Evolutionary conservation across 2,113 vertebrate species (phyloP).

Genomic region (Galemys pyrenaicus): DNA sequence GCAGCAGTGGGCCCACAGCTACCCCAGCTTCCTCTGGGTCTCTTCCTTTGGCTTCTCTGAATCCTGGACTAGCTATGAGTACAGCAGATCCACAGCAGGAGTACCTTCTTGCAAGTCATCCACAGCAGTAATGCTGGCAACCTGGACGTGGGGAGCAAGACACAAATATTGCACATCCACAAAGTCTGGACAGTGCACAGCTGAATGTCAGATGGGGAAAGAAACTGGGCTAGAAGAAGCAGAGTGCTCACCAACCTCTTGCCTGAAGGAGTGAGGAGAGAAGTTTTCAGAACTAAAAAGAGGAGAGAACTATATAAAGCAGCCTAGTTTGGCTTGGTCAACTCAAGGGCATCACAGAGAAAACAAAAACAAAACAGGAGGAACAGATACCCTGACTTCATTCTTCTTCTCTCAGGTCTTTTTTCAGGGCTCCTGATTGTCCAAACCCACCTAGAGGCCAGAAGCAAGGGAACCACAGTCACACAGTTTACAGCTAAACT

Average conservation of each 20-base stretch:
- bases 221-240: neutral
- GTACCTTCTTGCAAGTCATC: neutral
- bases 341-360: neutral
- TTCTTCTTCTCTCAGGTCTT: neutral
- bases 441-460: neutral
- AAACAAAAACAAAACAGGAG: neutral
- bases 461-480: neutral
- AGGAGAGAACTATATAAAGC: no score
- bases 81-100: neutral
- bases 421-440: neutral
- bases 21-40: no score
- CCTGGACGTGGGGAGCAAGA: neutral
- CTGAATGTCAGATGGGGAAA: neutral
- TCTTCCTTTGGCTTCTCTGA: neutral
- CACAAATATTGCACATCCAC: no score
- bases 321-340: neutral
- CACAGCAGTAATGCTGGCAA: no score
- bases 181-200: neutral
- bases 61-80: neutral
- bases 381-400: neutral
- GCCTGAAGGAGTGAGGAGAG: neutral
- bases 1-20: no score
- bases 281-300: neutral
- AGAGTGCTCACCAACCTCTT: neutral
- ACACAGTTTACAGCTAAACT: neutral